A percentile compares a stretch with the other conserved stretches of the same genome.
Evolutionary conservation across 2,797 vertebrate species (phyloP).

Genomic region (Tangara arthus): DNA sequence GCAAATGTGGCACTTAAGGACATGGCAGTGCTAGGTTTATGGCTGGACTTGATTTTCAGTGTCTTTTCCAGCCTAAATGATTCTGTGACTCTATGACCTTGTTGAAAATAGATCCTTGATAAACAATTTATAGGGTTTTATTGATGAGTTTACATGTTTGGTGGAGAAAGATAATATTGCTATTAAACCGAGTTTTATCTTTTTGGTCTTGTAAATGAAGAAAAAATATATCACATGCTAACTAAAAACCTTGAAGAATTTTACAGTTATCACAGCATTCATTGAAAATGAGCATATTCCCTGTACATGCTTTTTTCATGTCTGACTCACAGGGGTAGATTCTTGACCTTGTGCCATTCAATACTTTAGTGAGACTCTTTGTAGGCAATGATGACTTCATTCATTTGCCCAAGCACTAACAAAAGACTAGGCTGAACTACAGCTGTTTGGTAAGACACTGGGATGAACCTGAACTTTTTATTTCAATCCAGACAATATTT

Average conservation of each 20-base stretch:
- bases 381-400: rapidly evolving
- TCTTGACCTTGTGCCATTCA: neutral
- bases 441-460: neutral
- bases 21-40: neutral
- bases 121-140: neutral
- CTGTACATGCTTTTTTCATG: neutral
- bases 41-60: neutral
- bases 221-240: neutral
- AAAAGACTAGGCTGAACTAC: neutral
- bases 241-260: neutral
- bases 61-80: neutral
- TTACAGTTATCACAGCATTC: neutral
- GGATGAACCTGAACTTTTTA: neutral
- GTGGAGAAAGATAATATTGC: neutral
- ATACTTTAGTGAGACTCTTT: neutral
- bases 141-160: neutral
- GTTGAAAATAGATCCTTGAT: neutral
- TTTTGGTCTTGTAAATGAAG: neutral
- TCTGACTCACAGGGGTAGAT: neutral
- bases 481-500: neutral
- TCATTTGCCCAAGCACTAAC: neutral
- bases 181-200: neutral
- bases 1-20: neutral
- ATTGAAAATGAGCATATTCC: neutral
- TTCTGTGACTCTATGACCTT: neutral